Evolutionary conservation across 2,113 vertebrate species (phyloP), one percentile per base, ranked within the genome.

Genomic region (Callaeas wilsoni): DNA sequence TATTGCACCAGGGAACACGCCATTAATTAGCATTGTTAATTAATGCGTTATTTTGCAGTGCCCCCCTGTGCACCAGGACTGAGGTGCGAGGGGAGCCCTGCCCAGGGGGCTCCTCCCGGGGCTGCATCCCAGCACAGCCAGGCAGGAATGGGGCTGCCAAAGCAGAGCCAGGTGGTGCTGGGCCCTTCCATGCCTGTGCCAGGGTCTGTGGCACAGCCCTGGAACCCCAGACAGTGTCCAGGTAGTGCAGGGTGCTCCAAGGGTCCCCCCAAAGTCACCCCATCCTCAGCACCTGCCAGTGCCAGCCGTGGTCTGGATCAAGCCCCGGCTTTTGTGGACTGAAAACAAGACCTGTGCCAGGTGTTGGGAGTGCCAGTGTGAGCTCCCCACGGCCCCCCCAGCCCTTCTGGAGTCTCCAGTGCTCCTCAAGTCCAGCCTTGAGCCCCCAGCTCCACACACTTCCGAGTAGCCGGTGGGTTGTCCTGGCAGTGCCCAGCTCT

Each of bases 351-450:
- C 30, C n/a, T 5, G 2, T 15, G 42, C 2, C 7, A 19, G 4
- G 73, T 17, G 39, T 7, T 3, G 2, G 32, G 10, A 13, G 22
- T 0, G 0, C 77, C 55, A 59, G 5, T 0, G 0, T 2, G 6
- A 55, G 35, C 41, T 39, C 14, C 39, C 52, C 56, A 9, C 1
- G 2, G 13, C 33, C 13, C 37, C 37, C 18, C 32, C 5, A 5
- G 63, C 50, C 18, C 35, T 15, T 6, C 50, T 1, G 1, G 50
- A 12, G 46, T 13, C 37, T 26, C 23, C 50, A n/a, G 59, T 3
- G 29, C 49, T 15, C 20, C 47, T 25, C 59, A 7, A 8, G n/a
- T 2, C 59, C 59, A 19, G 41, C 49, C 29, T 33, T 9, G 49
- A 53, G 41, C 33, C 18, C 53, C 26, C 1, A 0, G 3, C 55